Evolutionary conservation across 2,888 invertebrate genomes (phyloP).

Genomic region (Anthrax anthrax): DNA sequence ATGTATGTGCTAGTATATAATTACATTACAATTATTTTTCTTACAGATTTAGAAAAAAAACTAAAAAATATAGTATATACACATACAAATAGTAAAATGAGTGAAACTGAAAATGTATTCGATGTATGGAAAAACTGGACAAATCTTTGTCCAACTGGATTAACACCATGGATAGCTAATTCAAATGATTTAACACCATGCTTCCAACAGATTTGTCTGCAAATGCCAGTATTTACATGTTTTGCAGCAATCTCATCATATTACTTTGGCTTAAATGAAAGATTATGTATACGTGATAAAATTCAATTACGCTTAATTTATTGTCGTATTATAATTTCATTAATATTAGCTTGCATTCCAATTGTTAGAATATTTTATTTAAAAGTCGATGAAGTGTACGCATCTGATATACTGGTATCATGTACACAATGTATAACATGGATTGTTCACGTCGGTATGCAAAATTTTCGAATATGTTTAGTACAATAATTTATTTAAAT

Average conservation of each 20-base stretch:
- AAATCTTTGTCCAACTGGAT: slow-evolving; percentile 56
- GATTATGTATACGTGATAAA: slow-evolving; percentile 46
- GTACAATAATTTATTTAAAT: neutral
- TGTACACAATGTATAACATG: slow-evolving; percentile 62
- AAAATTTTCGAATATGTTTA: too few relatives aligned
- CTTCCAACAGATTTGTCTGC: slow-evolving; percentile 69
- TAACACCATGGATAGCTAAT: slow-evolving; percentile 52
- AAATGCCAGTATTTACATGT: slow-evolving; percentile 57
- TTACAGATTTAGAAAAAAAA: too few relatives aligned
- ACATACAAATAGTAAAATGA: neutral
- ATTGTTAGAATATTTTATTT: slow-evolving; percentile 52
- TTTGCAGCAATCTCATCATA: slow-evolving; percentile 68
- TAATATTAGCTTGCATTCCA: slow-evolving; percentile 51
- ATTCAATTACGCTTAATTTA: slow-evolving; percentile 49
- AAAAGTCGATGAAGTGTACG: slow-evolving; percentile 41
- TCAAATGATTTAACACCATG: slow-evolving; percentile 68
- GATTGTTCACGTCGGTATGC: slow-evolving; percentile 65
- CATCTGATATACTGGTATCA: slow-evolving; percentile 55
- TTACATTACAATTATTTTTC: too few relatives aligned
- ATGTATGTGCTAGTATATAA: too few relatives aligned
- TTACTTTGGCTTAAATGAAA: slow-evolving; percentile 55
- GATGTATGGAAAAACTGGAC: slow-evolving; percentile 41
- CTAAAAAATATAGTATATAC: too few relatives aligned
- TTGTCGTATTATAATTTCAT: slow-evolving; percentile 46
- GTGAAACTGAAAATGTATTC: neutral